These are phyloP conservation scores for Calliopum simillimum DNA, from an alignment of 2,888 invertebrate genomes.

Conservation along the genomic window DNA sequence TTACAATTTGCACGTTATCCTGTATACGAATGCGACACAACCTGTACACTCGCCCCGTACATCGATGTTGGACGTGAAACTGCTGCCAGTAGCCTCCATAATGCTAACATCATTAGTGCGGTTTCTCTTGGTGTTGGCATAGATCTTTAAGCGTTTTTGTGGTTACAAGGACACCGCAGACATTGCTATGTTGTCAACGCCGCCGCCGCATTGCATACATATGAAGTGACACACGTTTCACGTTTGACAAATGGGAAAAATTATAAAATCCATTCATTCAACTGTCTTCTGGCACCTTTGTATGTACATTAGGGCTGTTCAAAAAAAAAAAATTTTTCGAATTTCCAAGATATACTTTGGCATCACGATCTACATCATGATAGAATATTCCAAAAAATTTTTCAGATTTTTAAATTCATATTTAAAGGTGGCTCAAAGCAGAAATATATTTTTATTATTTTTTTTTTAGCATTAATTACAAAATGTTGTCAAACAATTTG, in stretches of 20 bases:
- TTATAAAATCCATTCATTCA: conserved; percentile 14
- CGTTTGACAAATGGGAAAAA: conserved; percentile 36
- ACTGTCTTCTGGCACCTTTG: background rate
- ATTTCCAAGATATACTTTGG: too few species aligned
- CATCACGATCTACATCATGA: too few species aligned
- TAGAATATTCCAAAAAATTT: too few species aligned
- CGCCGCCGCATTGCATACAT: conserved; percentile 13
- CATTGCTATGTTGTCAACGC: background rate
- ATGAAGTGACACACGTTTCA: conserved; percentile 42
- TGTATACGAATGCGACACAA: background rate
- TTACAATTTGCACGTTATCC: background rate
- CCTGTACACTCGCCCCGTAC: background rate
- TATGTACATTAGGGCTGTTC: too few species aligned
- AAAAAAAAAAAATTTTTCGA: too few species aligned
- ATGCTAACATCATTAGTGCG: conserved; percentile 5
- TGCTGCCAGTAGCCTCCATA: background rate
- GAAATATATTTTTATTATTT: too few species aligned
- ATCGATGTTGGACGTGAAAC: background rate
- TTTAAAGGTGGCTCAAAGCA: too few species aligned
- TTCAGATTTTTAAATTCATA: too few species aligned
- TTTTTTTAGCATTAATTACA: too few species aligned
- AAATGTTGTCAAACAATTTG: too few species aligned
- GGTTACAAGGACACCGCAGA: background rate
- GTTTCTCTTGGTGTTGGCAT: background rate
- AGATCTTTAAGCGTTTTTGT: background rate